phyloP scores from a whole-genome alignment of 1,140 invertebrate genomes.

The Drosophila ambigua region DNA sequence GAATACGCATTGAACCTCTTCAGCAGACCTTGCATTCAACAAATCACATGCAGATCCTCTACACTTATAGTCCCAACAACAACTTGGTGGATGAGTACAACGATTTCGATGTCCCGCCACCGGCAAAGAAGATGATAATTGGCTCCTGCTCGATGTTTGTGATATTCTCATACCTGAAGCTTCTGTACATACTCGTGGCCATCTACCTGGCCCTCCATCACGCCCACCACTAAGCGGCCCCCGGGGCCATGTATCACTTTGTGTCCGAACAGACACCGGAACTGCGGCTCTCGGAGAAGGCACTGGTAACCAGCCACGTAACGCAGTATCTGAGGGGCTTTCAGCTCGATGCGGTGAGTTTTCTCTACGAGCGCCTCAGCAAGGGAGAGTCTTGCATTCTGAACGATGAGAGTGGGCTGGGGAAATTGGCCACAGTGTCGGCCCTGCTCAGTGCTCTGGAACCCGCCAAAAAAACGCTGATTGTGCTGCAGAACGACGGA shows the following conservation, averaged over 20 bases:
- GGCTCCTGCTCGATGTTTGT: conserved; percentile 80
- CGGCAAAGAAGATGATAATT: conserved; percentile 57
- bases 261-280: conserved; percentile 65
- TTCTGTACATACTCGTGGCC: conserved; percentile 76
- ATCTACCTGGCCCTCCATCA: conserved; percentile 75
- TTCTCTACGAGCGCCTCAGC: conserved; percentile 63
- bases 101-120: conserved; percentile 65
- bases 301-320: conserved; percentile 61
- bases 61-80: conserved; percentile 34
- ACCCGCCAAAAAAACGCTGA: conserved; percentile 55
- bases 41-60: conserved; percentile 45
- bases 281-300: conserved; percentile 58
- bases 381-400: conserved; percentile 70
- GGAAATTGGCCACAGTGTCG: conserved; percentile 57
- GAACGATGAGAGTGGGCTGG: conserved; percentile 79
- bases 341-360: conserved; percentile 70
- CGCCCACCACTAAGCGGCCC: conserved; percentile 30
- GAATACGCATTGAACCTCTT: no score
- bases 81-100: conserved; percentile 65
- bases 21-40: conserved; percentile 35
- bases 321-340: conserved; percentile 75
- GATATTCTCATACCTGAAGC: conserved; percentile 75
- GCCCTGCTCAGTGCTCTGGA: conserved; percentile 62
- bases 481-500: conserved; percentile 78
- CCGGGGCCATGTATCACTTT: conserved; percentile 76